Conservation (phyloP, 2,888 invertebrate genomes). For the Rhingia campestris region DNA sequence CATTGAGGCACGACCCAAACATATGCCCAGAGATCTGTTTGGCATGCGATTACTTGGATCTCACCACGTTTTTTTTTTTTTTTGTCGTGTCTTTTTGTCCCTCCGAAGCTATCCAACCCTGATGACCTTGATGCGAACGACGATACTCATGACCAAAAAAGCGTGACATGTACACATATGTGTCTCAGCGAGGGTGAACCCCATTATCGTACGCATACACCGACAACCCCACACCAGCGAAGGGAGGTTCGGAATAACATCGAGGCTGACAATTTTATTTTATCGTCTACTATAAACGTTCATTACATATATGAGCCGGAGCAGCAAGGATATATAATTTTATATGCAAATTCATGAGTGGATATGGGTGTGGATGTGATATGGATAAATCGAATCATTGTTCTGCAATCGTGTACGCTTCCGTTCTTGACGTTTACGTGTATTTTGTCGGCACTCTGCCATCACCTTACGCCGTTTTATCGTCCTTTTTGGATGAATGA, state of each 20-base stretch:
- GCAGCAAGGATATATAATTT: slow-evolving; percentile 52
- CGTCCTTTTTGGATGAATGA: slow-evolving; percentile 38
- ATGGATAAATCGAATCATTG: slow-evolving; percentile 56
- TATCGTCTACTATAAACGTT: slow-evolving; percentile 72
- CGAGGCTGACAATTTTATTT: slow-evolving; percentile 71
- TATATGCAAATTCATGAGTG: slow-evolving; percentile 53
- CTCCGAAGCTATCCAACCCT: slow-evolving; percentile 22
- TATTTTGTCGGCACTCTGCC: slow-evolving; percentile 14
- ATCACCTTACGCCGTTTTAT: neutral
- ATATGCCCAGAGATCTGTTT: slow-evolving; percentile 42
- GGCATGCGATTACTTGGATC: slow-evolving; percentile 57
- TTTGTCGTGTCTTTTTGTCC: neutral
- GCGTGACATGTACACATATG: slow-evolving; percentile 42
- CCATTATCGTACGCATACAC: neutral
- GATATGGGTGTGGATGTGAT: slow-evolving; percentile 3
- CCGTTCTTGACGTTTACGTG: slow-evolving; percentile 14
- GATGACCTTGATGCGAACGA: slow-evolving; percentile 62
- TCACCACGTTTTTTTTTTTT: slow-evolving; percentile 17
- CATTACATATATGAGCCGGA: slow-evolving; percentile 59
- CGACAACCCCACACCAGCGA: slow-evolving; percentile 23
- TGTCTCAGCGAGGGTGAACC: neutral
- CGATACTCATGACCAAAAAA: slow-evolving; percentile 30
- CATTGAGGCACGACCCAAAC: slow-evolving; percentile 23
- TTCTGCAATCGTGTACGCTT: slow-evolving; percentile 60
- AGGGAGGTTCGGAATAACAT: slow-evolving; percentile 27